Conservation (phyloP, 2,797 vertebrate species). For the Darevskia nairensis region DNA sequence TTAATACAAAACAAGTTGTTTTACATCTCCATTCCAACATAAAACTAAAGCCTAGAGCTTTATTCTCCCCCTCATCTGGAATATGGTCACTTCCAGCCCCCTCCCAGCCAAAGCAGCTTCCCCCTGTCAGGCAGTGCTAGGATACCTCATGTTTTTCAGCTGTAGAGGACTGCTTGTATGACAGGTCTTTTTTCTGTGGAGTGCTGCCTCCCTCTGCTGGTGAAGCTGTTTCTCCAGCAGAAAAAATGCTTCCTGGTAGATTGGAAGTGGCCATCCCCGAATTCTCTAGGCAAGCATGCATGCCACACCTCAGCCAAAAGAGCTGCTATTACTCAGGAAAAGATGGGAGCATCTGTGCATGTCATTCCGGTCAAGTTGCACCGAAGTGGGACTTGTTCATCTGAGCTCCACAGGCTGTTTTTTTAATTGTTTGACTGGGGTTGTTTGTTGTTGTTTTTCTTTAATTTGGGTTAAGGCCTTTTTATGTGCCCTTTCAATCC, state of each 20-base stretch:
- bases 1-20: too few relatives aligned
- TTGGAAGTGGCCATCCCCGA: neutral
- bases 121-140: neutral
- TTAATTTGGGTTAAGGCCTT: too few relatives aligned
- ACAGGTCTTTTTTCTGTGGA: neutral
- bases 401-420: too few relatives aligned
- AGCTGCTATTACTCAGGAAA: neutral
- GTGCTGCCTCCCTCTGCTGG: slow-evolving; percentile 7
- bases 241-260: neutral
- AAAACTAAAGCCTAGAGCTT: neutral
- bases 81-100: neutral
- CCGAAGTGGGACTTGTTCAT: too few relatives aligned
- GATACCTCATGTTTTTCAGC: neutral
- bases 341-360: neutral
- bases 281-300: neutral
- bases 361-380: too few relatives aligned
- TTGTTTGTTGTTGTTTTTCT: too few relatives aligned
- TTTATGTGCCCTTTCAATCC: too few relatives aligned
- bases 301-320: neutral
- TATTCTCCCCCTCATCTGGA: too few relatives aligned
- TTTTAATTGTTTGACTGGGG: too few relatives aligned
- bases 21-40: too few relatives aligned
- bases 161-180: neutral
- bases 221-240: too few relatives aligned
- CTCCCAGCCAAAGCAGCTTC: neutral